These are phyloP conservation scores for Caenorhabditis sulstoni DNA, from an alignment of 2,888 invertebrate genomes.

Conservation along the genomic window DNA sequence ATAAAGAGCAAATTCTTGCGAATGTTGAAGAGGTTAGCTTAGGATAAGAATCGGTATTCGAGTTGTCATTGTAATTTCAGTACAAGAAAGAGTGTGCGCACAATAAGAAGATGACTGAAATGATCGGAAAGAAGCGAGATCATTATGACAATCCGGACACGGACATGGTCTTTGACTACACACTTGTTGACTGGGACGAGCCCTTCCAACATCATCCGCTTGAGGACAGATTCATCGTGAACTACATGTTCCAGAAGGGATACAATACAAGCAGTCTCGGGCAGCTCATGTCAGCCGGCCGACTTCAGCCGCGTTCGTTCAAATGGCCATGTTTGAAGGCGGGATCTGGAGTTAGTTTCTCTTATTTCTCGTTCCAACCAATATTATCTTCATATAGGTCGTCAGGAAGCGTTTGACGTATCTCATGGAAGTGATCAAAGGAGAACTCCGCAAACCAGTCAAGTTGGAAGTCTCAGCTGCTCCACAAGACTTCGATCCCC, in stretches of 20 bases:
- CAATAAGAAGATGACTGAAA: conserved; percentile 6
- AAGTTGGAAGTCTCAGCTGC: neutral
- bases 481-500: neutral
- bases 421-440: neutral
- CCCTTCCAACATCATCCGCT: neutral
- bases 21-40: conserved; percentile 4
- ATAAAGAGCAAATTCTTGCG: conserved; percentile 1
- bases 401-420: conserved; percentile 8
- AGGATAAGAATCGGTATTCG: too few relatives aligned
- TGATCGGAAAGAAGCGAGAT: conserved; percentile 6
- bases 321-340: conserved; percentile 3
- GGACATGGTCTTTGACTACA: conserved; percentile 2
- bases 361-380: neutral
- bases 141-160: neutral
- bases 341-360: neutral
- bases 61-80: neutral
- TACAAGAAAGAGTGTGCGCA: neutral
- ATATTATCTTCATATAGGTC: neutral
- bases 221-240: conserved; percentile 13
- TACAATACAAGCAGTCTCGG: conserved; percentile 7
- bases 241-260: neutral
- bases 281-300: neutral
- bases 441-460: neutral
- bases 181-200: conserved; percentile 3
- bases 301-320: neutral